Percentiles rank a stretch among this genome's conserved stretches.
Evolutionary conservation across 2,797 vertebrate species (phyloP).

Genomic region (Scolopax bukidnonensis): DNA sequence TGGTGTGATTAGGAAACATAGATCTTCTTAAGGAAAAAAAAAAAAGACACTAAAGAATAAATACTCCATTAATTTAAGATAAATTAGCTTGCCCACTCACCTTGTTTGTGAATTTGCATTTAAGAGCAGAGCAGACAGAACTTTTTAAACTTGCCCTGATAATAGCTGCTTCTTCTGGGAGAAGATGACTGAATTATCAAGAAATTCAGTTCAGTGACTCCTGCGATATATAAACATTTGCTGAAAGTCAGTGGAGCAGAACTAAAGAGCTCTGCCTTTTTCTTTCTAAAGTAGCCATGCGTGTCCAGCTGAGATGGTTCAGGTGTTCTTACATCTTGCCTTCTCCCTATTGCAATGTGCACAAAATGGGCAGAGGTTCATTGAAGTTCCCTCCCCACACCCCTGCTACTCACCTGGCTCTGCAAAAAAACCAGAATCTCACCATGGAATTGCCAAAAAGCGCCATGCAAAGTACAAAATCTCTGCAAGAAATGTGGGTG

Average conservation of each 20-base stretch:
- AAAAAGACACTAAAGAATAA: background rate
- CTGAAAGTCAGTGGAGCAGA: conserved; percentile 34
- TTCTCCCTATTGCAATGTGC: background rate
- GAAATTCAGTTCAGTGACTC: background rate
- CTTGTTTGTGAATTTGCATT: background rate
- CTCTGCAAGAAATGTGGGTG: background rate
- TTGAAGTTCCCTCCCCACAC: background rate
- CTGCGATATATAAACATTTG: conserved; percentile 28
- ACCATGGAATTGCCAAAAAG: background rate
- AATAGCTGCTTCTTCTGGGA: background rate
- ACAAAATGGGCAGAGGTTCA: background rate
- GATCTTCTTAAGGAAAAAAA: background rate
- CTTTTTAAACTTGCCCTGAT: background rate
- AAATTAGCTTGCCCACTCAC: background rate
- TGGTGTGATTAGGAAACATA: background rate
- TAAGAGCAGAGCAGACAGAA: background rate
- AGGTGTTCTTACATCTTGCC: background rate
- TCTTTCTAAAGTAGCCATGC: background rate
- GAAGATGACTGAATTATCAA: background rate
- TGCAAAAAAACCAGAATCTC: background rate
- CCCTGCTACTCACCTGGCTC: background rate
- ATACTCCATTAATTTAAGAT: background rate
- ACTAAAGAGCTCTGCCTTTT: conserved; percentile 11
- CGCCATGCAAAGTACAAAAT: background rate
- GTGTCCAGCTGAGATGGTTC: background rate